phyloP scores from a whole-genome alignment of 2,797 vertebrate genomes.

The Crypturellus tataupa region DNA sequence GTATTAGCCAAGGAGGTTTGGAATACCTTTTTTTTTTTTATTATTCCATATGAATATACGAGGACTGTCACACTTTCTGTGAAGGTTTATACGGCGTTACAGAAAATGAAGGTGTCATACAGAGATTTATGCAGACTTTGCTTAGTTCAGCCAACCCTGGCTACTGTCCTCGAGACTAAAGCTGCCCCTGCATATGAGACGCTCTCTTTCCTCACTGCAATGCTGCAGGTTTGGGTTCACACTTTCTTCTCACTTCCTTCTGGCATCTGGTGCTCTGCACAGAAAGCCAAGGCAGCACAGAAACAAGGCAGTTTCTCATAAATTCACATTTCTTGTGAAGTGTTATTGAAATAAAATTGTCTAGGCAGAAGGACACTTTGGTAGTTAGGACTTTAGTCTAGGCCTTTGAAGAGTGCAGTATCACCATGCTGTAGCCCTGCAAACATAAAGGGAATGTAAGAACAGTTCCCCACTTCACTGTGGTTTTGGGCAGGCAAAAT shows the following conservation, averaged over 20 bases:
- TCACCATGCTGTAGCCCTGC: neutral
- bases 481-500: neutral
- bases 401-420: neutral
- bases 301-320: neutral
- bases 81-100: neutral
- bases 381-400: neutral
- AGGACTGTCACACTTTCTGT: neutral
- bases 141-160: neutral
- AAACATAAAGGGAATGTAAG: neutral
- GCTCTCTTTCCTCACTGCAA: neutral
- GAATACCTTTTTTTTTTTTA: neutral
- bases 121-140: neutral
- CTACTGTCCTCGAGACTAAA: neutral
- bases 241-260: neutral
- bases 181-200: neutral
- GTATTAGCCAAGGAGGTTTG: neutral
- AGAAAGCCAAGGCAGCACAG: neutral
- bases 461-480: neutral
- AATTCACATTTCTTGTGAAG: constrained; percentile 6
- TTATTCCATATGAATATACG: neutral
- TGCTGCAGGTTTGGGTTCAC: constrained; percentile 15
- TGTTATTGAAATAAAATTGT: neutral
- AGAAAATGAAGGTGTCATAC: neutral
- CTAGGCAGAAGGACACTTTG: neutral
- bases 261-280: neutral